phyloP scores from a whole-genome alignment of 2,797 vertebrate genomes.

The Liparis tanakae region DNA sequence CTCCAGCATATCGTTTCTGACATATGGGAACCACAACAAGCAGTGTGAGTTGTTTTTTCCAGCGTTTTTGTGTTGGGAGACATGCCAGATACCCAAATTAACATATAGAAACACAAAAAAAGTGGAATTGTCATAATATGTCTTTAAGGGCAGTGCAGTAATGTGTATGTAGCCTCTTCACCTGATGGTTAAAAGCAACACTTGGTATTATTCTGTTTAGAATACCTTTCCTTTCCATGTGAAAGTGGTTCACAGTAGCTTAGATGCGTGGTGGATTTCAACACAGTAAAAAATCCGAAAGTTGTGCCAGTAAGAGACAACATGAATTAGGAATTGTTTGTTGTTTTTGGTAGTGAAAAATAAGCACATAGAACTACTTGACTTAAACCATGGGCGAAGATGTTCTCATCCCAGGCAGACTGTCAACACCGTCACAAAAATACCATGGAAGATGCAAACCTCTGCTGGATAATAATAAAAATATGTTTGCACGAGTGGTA shows the following conservation, averaged over 20 bases:
- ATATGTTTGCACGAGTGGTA: not conserved
- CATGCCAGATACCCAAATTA: no score
- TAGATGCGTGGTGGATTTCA: not conserved
- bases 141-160: no score
- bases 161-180: not conserved
- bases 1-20: no score
- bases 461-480: not conserved
- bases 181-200: constrained; percentile 3
- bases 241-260: constrained; percentile 20
- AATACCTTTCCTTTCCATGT: constrained; percentile 15
- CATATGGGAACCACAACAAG: no score
- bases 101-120: no score
- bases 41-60: no score
- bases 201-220: not conserved
- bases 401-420: not conserved
- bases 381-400: not conserved
- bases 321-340: not conserved
- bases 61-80: no score
- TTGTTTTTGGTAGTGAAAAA: not conserved
- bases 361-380: not conserved
- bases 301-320: not conserved
- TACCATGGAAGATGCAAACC: not conserved
- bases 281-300: constrained; percentile 1
- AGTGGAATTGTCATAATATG: no score
- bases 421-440: not conserved